phyloP scores from a whole-genome alignment of 2,113 vertebrate genomes.

The Otus sunia region DNA sequence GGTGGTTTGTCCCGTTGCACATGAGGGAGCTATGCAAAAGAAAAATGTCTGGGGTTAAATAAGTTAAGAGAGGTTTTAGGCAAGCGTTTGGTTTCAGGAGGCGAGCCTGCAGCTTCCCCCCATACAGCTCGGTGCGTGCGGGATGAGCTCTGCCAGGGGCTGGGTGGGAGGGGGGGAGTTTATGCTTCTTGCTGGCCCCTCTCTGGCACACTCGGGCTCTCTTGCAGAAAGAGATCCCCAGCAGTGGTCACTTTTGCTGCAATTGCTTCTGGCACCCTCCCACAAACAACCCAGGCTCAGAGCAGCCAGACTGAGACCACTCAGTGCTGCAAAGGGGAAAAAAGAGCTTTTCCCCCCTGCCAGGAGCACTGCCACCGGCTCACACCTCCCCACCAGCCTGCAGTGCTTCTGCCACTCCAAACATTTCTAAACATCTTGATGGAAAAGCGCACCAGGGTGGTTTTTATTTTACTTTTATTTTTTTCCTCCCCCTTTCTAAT shows the following conservation, averaged over 20 bases:
- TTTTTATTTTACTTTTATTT: neutral
- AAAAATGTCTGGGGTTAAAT: neutral
- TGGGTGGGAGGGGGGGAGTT: neutral
- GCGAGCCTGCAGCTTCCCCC: neutral
- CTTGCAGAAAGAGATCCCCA: neutral
- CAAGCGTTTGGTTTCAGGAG: neutral
- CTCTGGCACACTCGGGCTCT: neutral
- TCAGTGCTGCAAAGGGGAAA: neutral
- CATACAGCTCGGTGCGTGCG: neutral
- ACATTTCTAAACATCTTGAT: neutral
- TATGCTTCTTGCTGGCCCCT: neutral
- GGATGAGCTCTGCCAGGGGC: neutral
- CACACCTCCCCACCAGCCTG: neutral
- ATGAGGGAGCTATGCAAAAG: neutral
- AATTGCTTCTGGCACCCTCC: neutral
- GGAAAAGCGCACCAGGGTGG: neutral
- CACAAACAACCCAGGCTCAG: neutral
- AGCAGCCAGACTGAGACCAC: neutral
- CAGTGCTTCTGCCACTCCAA: neutral
- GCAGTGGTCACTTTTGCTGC: neutral
- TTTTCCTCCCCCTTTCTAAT: neutral
- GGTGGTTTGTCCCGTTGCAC: neutral
- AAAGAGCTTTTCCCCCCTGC: neutral
- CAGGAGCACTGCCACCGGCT: neutral
- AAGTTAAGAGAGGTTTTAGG: neutral